Base-by-base conservation (phyloP, 1,140 invertebrate genomes). In the Apocrypta bakeri region DNA sequence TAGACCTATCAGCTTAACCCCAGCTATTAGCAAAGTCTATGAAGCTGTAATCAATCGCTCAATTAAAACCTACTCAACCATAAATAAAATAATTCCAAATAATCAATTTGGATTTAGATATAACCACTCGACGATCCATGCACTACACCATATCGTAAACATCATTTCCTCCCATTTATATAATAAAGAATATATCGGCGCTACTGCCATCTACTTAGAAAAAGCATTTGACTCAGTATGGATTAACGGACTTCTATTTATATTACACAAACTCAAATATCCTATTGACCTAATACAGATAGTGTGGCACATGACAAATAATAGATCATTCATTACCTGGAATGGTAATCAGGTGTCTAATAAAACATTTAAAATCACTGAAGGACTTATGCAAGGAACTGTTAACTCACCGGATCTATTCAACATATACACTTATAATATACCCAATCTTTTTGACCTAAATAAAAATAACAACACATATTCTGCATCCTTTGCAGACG, bases 1-100 rank as follows among this genome's bases (percentile, higher is more conserved):
- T 21, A 17, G 80, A 14, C 89, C 90, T 31, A 91, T 92, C 17
- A 90, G 88, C 69, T 79, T 91, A 3, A 85, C 89, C 8, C 84
- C 83, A 1, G 85, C 81, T 25, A 25, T 89, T 0, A 85, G 86
- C 27, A 91, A 91, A 84, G 77, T 90, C 0, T 83, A 71, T 29
- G 76, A 82, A 83, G 64, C 42, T 0, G 12, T 83, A 0, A 61
- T 82, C 14, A 83, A 82, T 56, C 48, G 56, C 1, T n/a, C 73
- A 1, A 6, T 85, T 1, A 31, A 64, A 17, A 29, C 24, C 1
- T 77, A 79, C 24, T 76, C 79, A n/a, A 66, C 83, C 0, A 64
- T 84, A 21, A 85, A 84, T 11, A 79, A 86, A 12, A 81, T 88
- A 21, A 84, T 89, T 1, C 73, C 87, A 1, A 63, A 86, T 25